Evolutionary conservation across 2,797 vertebrate genomes (phyloP).

Genomic region (Cottoperca gobio): DNA sequence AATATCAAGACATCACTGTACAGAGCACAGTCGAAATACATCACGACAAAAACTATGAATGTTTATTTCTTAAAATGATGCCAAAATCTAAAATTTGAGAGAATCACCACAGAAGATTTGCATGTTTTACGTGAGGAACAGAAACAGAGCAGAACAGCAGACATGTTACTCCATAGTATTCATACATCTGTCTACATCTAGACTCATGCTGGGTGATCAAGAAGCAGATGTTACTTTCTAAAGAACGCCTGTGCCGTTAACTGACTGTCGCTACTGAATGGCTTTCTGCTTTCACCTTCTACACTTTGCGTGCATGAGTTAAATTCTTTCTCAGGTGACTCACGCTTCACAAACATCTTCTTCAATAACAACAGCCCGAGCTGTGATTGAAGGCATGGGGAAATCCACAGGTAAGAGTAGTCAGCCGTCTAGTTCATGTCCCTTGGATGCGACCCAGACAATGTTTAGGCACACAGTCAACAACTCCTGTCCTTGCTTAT

Average conservation of each 20-base stretch:
- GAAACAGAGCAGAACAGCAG: not conserved
- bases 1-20: not conserved
- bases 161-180: conserved; percentile 14
- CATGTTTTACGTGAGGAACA: not conserved
- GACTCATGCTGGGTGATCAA: not conserved
- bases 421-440: conserved; percentile 63
- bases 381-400: conserved; percentile 71
- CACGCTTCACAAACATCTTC: conserved; percentile 49
- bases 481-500: conserved; percentile 79
- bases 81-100: not conserved
- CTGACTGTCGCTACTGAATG: not conserved
- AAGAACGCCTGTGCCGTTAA: conserved; percentile 7
- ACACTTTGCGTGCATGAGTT: conserved; percentile 29
- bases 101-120: not conserved
- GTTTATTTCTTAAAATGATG: not conserved
- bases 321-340: conserved; percentile 15
- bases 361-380: conserved; percentile 45
- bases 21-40: not conserved
- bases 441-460: conserved; percentile 70
- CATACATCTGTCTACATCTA: conserved; percentile 12
- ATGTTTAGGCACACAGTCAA: conserved; percentile 78
- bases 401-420: conserved; percentile 74
- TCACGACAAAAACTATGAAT: not conserved
- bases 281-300: conserved; percentile 44
- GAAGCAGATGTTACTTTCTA: conserved; percentile 35